Conservation (phyloP, 1,140 invertebrate genomes). For the Akabosia matsudoensis region DNA sequence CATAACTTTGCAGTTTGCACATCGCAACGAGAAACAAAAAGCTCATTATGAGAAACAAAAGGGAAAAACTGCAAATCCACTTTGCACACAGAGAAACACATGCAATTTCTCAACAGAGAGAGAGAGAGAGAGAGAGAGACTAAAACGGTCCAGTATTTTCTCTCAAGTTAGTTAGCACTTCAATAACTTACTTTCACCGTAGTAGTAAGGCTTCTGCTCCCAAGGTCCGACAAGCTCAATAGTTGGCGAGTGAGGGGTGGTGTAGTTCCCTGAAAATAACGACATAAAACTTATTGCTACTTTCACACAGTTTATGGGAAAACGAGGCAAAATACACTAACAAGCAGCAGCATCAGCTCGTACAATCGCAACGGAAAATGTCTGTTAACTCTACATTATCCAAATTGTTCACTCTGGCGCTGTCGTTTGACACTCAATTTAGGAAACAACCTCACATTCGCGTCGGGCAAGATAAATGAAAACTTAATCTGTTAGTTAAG, state of each 20-base stretch:
- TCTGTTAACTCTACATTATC: not conserved
- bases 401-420: not conserved
- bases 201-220: constrained; percentile 16
- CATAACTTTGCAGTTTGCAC: too few species aligned
- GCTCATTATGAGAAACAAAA: too few species aligned
- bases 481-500: too few species aligned
- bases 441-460: too few species aligned
- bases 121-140: not conserved
- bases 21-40: too few species aligned
- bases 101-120: not conserved
- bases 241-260: constrained; percentile 7
- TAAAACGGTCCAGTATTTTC: not conserved
- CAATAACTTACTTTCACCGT: constrained; percentile 9
- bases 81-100: not conserved
- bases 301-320: not conserved
- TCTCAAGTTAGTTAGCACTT: not conserved
- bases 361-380: too few species aligned
- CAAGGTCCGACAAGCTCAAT: constrained; percentile 26
- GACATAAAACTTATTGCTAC: not conserved
- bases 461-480: too few species aligned
- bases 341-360: too few species aligned
- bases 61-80: not conserved
- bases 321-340: not conserved
- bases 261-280: constrained; percentile 5
- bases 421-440: not conserved